Conservation (phyloP, 1,140 invertebrate species). For the Babylonia areolata region DNA sequence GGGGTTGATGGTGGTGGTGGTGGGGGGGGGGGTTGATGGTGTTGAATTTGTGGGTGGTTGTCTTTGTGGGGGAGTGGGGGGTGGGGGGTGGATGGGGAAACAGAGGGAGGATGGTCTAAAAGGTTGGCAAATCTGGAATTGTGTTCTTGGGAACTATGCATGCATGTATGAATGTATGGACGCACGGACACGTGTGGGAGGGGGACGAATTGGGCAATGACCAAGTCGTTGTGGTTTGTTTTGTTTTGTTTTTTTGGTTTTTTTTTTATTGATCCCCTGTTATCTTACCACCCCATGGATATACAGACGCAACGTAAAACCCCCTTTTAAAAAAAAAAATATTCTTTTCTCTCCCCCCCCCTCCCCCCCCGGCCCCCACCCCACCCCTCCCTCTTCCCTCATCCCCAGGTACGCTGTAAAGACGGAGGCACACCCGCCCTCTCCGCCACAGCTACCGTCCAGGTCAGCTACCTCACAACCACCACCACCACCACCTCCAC, state of each 20-base stretch:
- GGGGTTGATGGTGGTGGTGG: too few relatives aligned
- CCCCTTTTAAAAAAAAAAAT: too few relatives aligned
- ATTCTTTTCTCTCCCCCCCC: background rate
- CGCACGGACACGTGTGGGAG: background rate
- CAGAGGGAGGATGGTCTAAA: background rate
- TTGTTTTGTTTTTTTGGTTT: background rate
- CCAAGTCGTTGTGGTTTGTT: background rate
- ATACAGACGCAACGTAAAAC: too few relatives aligned
- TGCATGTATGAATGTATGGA: too few relatives aligned
- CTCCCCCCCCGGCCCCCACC: background rate
- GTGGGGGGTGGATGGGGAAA: background rate
- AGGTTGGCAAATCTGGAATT: too few relatives aligned
- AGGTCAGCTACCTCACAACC: constrained; percentile 42
- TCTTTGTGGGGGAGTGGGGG: too few relatives aligned
- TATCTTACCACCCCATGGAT: too few relatives aligned
- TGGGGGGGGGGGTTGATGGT: too few relatives aligned
- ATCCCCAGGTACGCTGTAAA: constrained; percentile 41
- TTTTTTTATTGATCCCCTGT: too few relatives aligned
- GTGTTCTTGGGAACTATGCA: too few relatives aligned
- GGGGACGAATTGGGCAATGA: background rate
- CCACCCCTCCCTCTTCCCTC: too few relatives aligned
- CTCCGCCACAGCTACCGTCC: constrained; percentile 38
- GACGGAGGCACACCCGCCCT: constrained; percentile 40
- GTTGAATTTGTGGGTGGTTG: too few relatives aligned
- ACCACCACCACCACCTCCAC: constrained; percentile 49